Conservation (phyloP, 2,797 vertebrate genomes). For the Urosaurus nigricauda region DNA sequence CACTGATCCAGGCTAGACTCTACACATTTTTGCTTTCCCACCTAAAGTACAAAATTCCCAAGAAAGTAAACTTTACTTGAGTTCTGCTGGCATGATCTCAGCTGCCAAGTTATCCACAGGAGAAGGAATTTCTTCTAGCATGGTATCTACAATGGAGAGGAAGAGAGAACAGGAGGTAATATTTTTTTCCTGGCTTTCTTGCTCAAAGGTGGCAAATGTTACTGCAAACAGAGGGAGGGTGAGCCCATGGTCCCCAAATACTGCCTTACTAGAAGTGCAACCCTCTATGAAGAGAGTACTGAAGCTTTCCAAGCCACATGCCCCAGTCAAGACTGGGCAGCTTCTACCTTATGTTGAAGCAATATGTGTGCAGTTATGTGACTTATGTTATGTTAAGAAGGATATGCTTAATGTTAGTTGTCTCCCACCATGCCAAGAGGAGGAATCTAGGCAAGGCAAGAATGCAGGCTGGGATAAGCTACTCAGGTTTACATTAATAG, state of each 20-base stretch:
- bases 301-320: not conserved
- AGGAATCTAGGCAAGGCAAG: not conserved
- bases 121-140: conserved; percentile 74
- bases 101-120: conserved; percentile 87
- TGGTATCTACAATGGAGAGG: conserved; percentile 65
- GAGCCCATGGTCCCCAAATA: not conserved
- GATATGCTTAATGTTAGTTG: not conserved
- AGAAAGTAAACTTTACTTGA: conserved; percentile 79
- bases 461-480: not conserved
- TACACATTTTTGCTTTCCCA: not conserved
- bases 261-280: not conserved
- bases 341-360: not conserved
- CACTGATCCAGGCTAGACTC: not conserved
- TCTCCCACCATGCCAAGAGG: not conserved
- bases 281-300: not conserved
- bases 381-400: not conserved
- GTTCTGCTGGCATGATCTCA: conserved; percentile 91
- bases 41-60: not conserved
- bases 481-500: not conserved
- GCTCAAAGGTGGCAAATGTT: not conserved
- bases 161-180: not conserved
- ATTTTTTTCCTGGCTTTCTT: not conserved
- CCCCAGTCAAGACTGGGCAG: too few relatives aligned
- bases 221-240: not conserved
- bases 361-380: too few relatives aligned